Conservation (phyloP, 1,140 invertebrate species). For the Proales similis region DNA sequence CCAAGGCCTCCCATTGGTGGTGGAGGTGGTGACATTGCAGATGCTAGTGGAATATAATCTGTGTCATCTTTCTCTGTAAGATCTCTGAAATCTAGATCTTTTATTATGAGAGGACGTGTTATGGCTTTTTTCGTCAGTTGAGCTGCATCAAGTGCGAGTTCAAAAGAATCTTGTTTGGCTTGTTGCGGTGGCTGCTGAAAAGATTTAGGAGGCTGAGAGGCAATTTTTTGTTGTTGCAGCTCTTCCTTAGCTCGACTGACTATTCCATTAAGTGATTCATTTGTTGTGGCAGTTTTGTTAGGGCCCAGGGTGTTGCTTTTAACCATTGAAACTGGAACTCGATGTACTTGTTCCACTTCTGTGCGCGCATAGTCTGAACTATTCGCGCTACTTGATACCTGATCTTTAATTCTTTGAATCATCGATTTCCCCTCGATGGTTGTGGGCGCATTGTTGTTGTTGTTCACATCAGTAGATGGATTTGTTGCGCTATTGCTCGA, state of each 20-base stretch:
- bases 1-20: slow-evolving; percentile 40
- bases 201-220: too few relatives aligned
- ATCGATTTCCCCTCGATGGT: neutral
- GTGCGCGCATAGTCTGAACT: slow-evolving; percentile 9
- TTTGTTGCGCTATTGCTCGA: neutral
- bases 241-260: slow-evolving; percentile 81
- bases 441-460: slow-evolving; percentile 3
- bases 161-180: slow-evolving; percentile 44
- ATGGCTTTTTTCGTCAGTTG: slow-evolving; percentile 44
- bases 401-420: neutral
- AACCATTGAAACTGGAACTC: neutral
- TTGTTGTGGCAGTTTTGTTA: slow-evolving; percentile 32
- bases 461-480: neutral
- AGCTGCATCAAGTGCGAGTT: slow-evolving; percentile 40
- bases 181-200: slow-evolving; percentile 13
- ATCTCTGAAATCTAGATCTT: slow-evolving; percentile 93
- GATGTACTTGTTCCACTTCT: slow-evolving; percentile 21
- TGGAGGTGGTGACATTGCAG: slow-evolving; percentile 59
- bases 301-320: neutral
- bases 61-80: slow-evolving; percentile 60
- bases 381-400: neutral
- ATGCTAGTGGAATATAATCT: slow-evolving; percentile 44
- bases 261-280: slow-evolving; percentile 49
- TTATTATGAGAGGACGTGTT: slow-evolving; percentile 71
- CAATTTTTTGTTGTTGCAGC: slow-evolving; percentile 2